Evolutionary conservation across 2,797 vertebrate genomes (phyloP).

Genomic region (Agapornis canus): DNA sequence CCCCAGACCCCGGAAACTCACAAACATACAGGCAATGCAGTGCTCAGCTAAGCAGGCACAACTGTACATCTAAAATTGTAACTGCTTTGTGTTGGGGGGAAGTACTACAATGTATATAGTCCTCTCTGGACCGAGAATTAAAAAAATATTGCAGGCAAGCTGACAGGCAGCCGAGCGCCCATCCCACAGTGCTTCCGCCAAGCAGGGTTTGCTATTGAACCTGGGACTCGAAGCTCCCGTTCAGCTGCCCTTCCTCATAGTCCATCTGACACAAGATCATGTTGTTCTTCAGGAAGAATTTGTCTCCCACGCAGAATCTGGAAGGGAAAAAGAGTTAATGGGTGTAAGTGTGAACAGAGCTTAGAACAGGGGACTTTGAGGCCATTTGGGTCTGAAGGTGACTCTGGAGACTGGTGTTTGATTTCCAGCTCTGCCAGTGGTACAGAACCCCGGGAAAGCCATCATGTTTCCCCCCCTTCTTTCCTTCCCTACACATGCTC

Average conservation of each 20-base stretch:
- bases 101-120: constrained; percentile 90
- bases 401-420: background rate
- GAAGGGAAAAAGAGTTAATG: background rate
- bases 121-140: constrained; percentile 88
- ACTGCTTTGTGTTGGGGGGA: constrained; percentile 91
- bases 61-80: constrained; percentile 94
- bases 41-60: constrained; percentile 96
- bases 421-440: background rate
- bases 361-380: background rate
- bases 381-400: accelerated
- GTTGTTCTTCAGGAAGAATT: constrained; percentile 99
- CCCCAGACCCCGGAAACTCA: constrained; percentile 90
- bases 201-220: constrained; percentile 89
- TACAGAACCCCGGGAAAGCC: accelerated
- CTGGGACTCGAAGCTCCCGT: constrained; percentile 97
- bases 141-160: constrained; percentile 97
- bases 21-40: constrained; percentile 97
- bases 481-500: accelerated
- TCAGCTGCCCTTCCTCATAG: constrained; percentile 99
- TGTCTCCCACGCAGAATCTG: constrained; percentile 99
- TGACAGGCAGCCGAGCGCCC: constrained; percentile 87
- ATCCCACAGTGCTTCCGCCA: constrained; percentile 74
- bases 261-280: constrained; percentile 99
- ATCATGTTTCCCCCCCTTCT: accelerated
- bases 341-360: background rate